phyloP scores from a whole-genome alignment of 2,888 invertebrate genomes.

The Hemicrepidius hirtus region DNA sequence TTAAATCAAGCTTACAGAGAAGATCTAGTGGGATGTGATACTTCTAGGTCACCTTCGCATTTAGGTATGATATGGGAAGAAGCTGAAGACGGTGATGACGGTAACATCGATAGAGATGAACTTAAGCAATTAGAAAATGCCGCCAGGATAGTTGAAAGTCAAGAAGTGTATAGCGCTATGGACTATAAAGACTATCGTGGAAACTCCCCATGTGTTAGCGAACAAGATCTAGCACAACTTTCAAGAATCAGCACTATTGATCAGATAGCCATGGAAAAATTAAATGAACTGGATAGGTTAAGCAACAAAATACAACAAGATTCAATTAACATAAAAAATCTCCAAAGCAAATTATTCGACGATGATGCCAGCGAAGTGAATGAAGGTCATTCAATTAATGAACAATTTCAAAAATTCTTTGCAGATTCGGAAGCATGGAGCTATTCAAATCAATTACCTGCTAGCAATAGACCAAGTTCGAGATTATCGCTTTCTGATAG shows the following conservation, averaged over 20 bases:
- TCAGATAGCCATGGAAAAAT: slow-evolving; percentile 85
- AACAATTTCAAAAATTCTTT: slow-evolving; percentile 81
- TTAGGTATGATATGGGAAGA: slow-evolving; percentile 93
- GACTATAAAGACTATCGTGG: slow-evolving; percentile 88
- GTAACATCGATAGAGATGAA: slow-evolving; percentile 66
- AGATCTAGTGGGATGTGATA: slow-evolving; percentile 78
- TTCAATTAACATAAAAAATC: slow-evolving; percentile 84
- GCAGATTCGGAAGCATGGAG: slow-evolving; percentile 78
- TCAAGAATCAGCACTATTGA: slow-evolving; percentile 85
- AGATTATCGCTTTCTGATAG: slow-evolving; percentile 79
- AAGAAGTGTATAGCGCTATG: slow-evolving; percentile 82
- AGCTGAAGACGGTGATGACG: slow-evolving; percentile 75
- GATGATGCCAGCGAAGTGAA: slow-evolving; percentile 74
- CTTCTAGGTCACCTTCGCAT: slow-evolving; percentile 80
- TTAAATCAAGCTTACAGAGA: slow-evolving; percentile 92
- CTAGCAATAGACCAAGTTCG: slow-evolving; percentile 77
- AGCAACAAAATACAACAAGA: slow-evolving; percentile 86
- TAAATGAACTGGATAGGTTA: slow-evolving; percentile 85
- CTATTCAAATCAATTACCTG: slow-evolving; percentile 73
- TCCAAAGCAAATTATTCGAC: slow-evolving; percentile 80
- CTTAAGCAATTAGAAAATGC: slow-evolving; percentile 72
- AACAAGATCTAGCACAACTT: slow-evolving; percentile 85
- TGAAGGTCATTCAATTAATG: slow-evolving; percentile 80
- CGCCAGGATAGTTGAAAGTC: slow-evolving; percentile 74
- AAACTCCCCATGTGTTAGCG: slow-evolving; percentile 83